Evolutionary conservation across 2,797 vertebrate genomes (phyloP).

Genomic region (Avahi laniger): DNA sequence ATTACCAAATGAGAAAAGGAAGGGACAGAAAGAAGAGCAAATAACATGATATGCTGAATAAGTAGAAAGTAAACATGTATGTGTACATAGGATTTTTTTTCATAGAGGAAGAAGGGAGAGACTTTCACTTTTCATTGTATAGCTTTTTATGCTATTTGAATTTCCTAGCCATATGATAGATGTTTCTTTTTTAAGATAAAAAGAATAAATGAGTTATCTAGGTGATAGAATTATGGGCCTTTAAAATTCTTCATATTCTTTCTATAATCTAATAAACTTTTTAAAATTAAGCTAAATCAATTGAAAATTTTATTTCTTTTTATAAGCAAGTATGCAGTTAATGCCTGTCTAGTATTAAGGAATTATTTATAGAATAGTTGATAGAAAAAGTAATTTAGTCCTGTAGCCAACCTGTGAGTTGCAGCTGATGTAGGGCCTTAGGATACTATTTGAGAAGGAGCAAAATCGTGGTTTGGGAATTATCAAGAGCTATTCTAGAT

Average conservation of each 20-base stretch:
- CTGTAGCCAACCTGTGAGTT: neutral
- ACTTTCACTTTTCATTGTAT: neutral
- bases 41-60: neutral
- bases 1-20: neutral
- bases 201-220: neutral
- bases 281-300: constrained; percentile 17
- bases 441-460: neutral
- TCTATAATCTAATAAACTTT: neutral
- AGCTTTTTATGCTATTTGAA: neutral
- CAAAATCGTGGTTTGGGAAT: neutral
- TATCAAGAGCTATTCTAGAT: neutral
- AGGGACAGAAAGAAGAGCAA: neutral
- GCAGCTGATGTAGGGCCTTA: neutral
- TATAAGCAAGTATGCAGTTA: neutral
- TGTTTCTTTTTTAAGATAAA: constrained; percentile 13
- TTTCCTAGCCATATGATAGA: neutral
- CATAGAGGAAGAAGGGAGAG: neutral
- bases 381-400: neutral
- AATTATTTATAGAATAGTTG: neutral
- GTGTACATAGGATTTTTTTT: neutral
- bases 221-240: neutral
- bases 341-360: neutral
- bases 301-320: neutral
- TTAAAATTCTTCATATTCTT: neutral
- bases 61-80: neutral